phyloP scores from a whole-genome alignment of 2,888 invertebrate genomes.

The Mimumesa dahlbomi region DNA sequence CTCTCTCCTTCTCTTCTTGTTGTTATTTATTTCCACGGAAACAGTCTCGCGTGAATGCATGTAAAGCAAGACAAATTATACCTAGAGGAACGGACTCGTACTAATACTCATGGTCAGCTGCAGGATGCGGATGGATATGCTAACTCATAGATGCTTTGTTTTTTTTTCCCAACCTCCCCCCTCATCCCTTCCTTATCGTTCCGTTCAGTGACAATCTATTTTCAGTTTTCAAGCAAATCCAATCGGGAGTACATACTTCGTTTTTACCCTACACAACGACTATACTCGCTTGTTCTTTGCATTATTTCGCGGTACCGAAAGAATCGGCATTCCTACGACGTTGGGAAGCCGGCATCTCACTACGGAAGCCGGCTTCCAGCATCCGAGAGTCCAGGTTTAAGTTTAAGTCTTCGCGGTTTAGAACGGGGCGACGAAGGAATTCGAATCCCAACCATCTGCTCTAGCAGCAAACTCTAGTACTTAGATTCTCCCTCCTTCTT shows the following conservation, averaged over 20 bases:
- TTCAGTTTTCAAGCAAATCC: too few species aligned
- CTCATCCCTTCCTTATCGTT: too few species aligned
- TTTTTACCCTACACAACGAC: too few species aligned
- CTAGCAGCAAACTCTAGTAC: constrained; percentile 57
- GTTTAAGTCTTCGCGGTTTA: constrained; percentile 58
- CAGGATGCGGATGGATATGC: not conserved
- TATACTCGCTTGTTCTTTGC: too few species aligned
- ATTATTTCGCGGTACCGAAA: too few species aligned
- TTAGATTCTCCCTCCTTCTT: constrained; percentile 42
- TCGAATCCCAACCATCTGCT: constrained; percentile 66
- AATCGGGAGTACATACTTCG: too few species aligned
- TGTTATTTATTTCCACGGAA: too few species aligned
- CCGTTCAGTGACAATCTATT: too few species aligned
- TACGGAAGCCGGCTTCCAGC: not conserved
- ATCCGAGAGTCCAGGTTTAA: constrained; percentile 25
- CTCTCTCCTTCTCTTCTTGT: too few species aligned
- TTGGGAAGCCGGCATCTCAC: constrained; percentile 18
- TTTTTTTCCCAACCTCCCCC: too few species aligned
- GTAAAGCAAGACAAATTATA: constrained; percentile 12
- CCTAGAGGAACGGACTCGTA: not conserved
- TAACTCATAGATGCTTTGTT: too few species aligned
- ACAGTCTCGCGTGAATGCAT: not conserved
- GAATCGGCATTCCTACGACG: constrained; percentile 51
- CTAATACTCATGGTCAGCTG: constrained; percentile 1
- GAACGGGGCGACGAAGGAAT: constrained; percentile 58